Evolutionary conservation across 2,113 vertebrate species (phyloP).

Genomic region (Barbus barbus): DNA sequence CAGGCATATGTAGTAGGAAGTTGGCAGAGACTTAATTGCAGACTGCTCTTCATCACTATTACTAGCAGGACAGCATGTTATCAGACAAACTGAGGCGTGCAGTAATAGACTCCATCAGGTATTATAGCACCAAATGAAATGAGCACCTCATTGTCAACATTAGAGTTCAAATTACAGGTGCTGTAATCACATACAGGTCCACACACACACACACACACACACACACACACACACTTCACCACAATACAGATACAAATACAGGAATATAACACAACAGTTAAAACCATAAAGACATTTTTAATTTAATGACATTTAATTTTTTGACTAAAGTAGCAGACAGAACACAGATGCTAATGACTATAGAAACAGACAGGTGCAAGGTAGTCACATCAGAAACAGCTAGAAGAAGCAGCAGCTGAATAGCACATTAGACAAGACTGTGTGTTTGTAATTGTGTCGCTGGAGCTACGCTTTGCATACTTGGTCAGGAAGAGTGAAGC

Average conservation of each 20-base stretch:
- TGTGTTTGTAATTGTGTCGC: background rate
- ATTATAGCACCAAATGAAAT: slow-evolving; percentile 49
- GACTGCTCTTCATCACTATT: slow-evolving; percentile 12
- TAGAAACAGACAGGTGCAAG: background rate
- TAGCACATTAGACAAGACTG: background rate
- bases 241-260: too few species aligned
- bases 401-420: background rate
- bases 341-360: background rate
- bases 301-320: slow-evolving; percentile 19
- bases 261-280: slow-evolving; percentile 5
- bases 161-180: slow-evolving; percentile 46
- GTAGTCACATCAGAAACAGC: background rate
- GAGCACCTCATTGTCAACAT: slow-evolving; percentile 44
- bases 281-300: slow-evolving; percentile 14
- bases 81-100: slow-evolving; percentile 43
- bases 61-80: slow-evolving; percentile 2
- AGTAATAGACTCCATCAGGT: slow-evolving; percentile 45
- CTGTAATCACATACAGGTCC: slow-evolving; percentile 29
- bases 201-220: slow-evolving; percentile 17
- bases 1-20: background rate
- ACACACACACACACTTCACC: slow-evolving; percentile 22
- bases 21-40: background rate
- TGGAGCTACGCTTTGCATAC: background rate
- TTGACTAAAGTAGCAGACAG: background rate
- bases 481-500: background rate